Conservation (phyloP, 2,797 vertebrate genomes). For the Sebastes hopkinsi region DNA sequence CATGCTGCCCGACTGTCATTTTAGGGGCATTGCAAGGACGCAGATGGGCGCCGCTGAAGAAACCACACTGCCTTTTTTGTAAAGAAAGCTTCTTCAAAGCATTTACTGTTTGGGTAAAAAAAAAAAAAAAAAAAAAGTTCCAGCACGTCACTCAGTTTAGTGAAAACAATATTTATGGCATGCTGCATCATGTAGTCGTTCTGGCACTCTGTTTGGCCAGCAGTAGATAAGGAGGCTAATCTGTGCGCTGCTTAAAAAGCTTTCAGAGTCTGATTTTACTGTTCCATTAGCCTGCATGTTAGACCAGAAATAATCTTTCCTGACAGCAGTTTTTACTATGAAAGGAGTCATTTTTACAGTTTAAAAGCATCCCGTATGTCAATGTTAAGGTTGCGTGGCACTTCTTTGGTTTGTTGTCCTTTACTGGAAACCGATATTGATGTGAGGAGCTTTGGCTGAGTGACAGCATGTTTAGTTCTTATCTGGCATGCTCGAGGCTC, state of each 20-base stretch:
- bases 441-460: constrained; percentile 38
- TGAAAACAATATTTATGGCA: constrained; percentile 41
- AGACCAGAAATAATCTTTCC: constrained; percentile 37
- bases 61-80: constrained; percentile 1
- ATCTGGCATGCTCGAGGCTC: constrained; percentile 20
- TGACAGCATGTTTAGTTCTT: constrained; percentile 24
- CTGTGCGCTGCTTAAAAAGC: constrained; percentile 44
- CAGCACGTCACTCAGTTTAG: constrained; percentile 17
- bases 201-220: constrained; percentile 34
- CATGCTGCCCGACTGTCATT: constrained; percentile 46
- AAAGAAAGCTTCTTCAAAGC: constrained; percentile 6
- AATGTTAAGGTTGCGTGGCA: constrained; percentile 15
- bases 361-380: constrained; percentile 28
- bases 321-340: constrained; percentile 32
- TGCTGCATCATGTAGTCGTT: constrained; percentile 21
- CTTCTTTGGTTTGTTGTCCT: constrained; percentile 18
- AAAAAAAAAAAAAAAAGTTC: neutral
- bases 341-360: constrained; percentile 10
- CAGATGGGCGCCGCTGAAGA: constrained; percentile 17
- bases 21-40: constrained; percentile 47
- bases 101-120: neutral
- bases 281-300: constrained; percentile 44
- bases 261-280: constrained; percentile 38
- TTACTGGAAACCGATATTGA: constrained; percentile 30
- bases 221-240: constrained; percentile 41